These are phyloP conservation scores for Caenorhabditis angaria DNA, from an alignment of 2,888 invertebrate species.

Conservation along the genomic window DNA sequence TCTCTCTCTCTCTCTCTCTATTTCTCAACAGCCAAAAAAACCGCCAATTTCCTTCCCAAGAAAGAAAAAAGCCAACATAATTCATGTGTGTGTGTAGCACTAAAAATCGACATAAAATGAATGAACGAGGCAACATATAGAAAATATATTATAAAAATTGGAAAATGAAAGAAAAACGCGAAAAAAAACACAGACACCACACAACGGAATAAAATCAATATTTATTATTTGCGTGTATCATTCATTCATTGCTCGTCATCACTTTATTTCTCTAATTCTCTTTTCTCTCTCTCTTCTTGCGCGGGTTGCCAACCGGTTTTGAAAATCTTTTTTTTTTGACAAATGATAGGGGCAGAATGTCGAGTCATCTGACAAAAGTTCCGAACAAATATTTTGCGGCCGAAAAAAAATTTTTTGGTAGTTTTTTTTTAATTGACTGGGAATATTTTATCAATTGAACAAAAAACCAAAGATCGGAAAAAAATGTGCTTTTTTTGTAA, in stretches of 20 bases:
- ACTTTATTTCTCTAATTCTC: too few species aligned
- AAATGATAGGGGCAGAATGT: not conserved
- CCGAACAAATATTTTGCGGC: not conserved
- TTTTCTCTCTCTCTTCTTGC: too few species aligned
- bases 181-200: conserved; percentile 5
- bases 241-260: conserved; percentile 5
- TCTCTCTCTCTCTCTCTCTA: too few species aligned
- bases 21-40: too few species aligned
- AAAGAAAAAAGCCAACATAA: too few species aligned
- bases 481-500: not conserved
- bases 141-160: not conserved
- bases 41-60: not conserved
- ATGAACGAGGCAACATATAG: not conserved
- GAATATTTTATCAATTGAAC: too few species aligned
- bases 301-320: conserved; percentile 24
- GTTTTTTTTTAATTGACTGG: not conserved
- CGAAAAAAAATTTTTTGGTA: conserved; percentile 5
- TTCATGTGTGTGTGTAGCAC: too few species aligned
- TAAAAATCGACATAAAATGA: conserved; percentile 10
- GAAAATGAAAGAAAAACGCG: conserved; percentile 3
- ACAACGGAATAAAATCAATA: conserved; percentile 13
- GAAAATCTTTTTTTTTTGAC: too few species aligned
- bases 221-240: not conserved
- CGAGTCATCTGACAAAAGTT: not conserved
- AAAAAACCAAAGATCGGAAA: conserved; percentile 10